Percentiles rank a stretch among this genome's conserved stretches.
Evolutionary conservation across 2,797 vertebrate genomes (phyloP).

Genomic region (Tarsius wallacei): DNA sequence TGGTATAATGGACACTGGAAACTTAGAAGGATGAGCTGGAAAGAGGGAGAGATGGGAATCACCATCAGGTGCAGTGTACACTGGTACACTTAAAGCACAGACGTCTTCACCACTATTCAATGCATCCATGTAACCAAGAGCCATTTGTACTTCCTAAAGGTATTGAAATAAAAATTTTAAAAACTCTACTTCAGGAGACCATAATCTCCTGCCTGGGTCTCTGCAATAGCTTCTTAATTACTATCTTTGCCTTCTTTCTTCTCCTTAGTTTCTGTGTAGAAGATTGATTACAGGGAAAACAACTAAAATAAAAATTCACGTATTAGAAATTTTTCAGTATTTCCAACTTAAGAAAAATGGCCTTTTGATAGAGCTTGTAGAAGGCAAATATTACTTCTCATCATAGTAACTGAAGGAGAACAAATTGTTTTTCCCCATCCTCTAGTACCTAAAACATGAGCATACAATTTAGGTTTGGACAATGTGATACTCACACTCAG

Average conservation of each 20-base stretch:
- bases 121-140: too few relatives aligned
- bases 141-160: too few relatives aligned
- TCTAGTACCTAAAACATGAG: background rate
- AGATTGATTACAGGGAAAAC: background rate
- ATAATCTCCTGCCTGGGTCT: background rate
- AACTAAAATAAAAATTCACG: background rate
- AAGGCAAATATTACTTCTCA: background rate
- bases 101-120: too few relatives aligned
- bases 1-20: too few relatives aligned
- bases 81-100: too few relatives aligned
- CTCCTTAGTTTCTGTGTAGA: background rate
- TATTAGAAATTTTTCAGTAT: background rate
- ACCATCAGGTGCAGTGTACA: too few relatives aligned
- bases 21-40: too few relatives aligned
- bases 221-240: background rate
- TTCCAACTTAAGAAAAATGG: slow-evolving; percentile 24
- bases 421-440: background rate
- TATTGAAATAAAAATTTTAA: background rate
- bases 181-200: background rate
- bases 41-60: too few relatives aligned
- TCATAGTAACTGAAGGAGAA: background rate
- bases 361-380: background rate
- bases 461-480: background rate
- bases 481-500: background rate
- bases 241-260: background rate